These are phyloP conservation scores for Cyprinodon variegatus DNA, from an alignment of 2,113 vertebrate genomes.

Conservation along the genomic window DNA sequence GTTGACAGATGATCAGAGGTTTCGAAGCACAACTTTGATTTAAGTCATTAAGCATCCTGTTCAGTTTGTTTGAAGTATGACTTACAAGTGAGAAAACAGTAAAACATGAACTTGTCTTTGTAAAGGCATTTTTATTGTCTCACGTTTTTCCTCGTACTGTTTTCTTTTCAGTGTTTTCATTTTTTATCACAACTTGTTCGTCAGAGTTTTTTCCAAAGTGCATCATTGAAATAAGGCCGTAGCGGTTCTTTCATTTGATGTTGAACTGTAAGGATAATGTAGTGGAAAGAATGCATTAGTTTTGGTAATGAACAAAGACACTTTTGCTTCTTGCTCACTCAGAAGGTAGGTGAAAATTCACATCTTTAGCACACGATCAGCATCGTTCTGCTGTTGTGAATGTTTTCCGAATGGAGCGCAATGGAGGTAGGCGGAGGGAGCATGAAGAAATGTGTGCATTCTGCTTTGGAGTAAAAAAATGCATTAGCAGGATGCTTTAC, in stretches of 20 bases:
- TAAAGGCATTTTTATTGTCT: neutral
- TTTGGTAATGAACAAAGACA: neutral
- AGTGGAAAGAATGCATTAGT: neutral
- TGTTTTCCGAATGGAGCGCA: neutral
- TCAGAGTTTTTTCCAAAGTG: too few relatives aligned
- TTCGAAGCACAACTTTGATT: neutral
- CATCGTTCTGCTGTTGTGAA: neutral
- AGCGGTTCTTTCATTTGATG: too few relatives aligned
- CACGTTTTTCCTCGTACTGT: neutral
- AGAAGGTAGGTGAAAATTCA: too few relatives aligned
- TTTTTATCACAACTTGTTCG: neutral
- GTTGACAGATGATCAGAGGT: slow-evolving; percentile 48
- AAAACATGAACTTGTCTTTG: neutral
- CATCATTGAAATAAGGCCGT: too few relatives aligned
- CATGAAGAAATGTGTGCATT: too few relatives aligned
- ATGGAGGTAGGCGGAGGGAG: neutral
- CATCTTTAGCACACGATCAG: neutral
- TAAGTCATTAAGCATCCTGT: neutral
- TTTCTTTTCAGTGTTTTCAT: neutral
- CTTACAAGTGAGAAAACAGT: neutral
- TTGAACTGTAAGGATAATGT: neutral
- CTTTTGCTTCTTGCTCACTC: neutral
- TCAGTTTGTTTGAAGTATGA: neutral
- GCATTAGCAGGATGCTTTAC: neutral
- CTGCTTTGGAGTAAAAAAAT: neutral